Conservation (phyloP, 2,113 vertebrate genomes). For the Aleadryas rufinucha region DNA sequence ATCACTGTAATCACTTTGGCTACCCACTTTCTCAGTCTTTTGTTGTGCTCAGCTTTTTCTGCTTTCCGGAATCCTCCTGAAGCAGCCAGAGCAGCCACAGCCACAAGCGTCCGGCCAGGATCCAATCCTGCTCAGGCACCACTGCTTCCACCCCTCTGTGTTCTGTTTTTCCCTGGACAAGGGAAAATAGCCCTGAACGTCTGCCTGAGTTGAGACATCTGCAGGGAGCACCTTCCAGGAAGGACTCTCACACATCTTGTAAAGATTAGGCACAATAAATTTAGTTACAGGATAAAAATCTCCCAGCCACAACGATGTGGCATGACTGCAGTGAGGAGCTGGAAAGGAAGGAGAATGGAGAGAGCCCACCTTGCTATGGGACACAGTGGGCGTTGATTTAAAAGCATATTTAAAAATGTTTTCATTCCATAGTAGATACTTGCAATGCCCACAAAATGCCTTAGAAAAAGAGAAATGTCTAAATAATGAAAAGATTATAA, state of each 20-base stretch:
- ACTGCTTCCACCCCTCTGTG: neutral
- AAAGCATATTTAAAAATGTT: neutral
- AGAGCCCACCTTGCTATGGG: neutral
- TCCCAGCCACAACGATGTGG: neutral
- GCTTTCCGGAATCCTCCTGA: neutral
- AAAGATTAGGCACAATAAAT: neutral
- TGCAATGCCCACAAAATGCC: neutral
- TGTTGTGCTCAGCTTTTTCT: neutral
- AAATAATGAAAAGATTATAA: neutral
- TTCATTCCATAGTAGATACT: neutral
- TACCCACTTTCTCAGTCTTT: neutral
- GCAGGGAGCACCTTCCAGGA: neutral
- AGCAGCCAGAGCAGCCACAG: neutral
- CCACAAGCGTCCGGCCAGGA: neutral
- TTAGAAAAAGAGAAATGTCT: neutral
- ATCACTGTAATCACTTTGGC: neutral
- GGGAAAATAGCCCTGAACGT: accelerated
- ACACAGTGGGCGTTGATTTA: neutral
- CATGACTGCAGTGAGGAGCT: neutral
- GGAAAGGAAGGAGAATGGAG: neutral
- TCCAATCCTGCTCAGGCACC: neutral
- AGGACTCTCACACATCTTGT: neutral
- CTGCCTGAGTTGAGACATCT: accelerated
- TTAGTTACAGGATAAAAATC: neutral
- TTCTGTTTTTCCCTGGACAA: neutral